Conservation (phyloP, 2,888 invertebrate species). For the Scaptomyza tumidula region DNA sequence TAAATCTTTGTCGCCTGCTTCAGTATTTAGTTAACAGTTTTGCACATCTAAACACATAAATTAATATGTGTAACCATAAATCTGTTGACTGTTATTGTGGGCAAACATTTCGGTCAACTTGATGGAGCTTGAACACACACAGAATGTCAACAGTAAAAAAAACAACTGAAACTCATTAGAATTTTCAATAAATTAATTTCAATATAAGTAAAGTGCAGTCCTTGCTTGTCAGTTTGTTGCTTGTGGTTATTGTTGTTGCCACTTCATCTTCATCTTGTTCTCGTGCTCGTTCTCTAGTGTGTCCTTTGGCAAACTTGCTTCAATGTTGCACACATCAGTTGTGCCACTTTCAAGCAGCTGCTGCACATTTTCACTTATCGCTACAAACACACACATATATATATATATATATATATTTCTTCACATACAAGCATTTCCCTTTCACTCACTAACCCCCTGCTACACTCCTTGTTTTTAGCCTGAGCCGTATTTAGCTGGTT, state of each 20-base stretch:
- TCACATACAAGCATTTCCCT: background rate
- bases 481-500: conserved; percentile 37
- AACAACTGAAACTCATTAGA: conserved; percentile 66
- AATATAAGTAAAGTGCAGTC: conserved; percentile 68
- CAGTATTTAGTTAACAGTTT: conserved; percentile 66
- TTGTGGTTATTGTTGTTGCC: conserved; percentile 30
- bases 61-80: conserved; percentile 71
- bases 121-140: conserved; percentile 39
- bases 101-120: conserved; percentile 44
- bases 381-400: conserved; percentile 32
- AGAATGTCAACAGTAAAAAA: conserved; percentile 20
- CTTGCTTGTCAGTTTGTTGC: conserved; percentile 30
- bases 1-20: conserved; percentile 61
- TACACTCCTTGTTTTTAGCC: conserved; percentile 46
- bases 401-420: conserved; percentile 41
- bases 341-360: conserved; percentile 68
- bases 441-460: background rate
- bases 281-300: conserved; percentile 4
- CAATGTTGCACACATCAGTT: conserved; percentile 70
- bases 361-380: conserved; percentile 51
- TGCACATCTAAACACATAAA: conserved; percentile 58
- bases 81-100: conserved; percentile 57
- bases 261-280: conserved; percentile 68
- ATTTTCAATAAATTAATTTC: conserved; percentile 78
- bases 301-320: conserved; percentile 49